Evolutionary conservation across 37 sponge, comb jelly and placozoan species (phyloP).

Genomic region (Hormiphora californensis): DNA sequence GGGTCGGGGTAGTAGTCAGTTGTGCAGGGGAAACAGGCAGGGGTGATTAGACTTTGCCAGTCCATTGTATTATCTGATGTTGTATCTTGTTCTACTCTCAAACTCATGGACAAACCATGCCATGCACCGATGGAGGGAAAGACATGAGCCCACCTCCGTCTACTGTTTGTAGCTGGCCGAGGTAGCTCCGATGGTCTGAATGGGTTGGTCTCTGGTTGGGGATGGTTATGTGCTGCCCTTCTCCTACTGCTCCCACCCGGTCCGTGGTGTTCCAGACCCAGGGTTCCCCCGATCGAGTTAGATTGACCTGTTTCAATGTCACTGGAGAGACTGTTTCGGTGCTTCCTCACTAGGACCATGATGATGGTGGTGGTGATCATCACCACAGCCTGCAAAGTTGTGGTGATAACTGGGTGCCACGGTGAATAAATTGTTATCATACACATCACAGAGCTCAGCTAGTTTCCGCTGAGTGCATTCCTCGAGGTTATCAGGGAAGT

Average conservation of each 20-base stretch:
- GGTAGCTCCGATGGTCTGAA: slow-evolving; percentile 52
- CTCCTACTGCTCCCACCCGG: too few relatives aligned
- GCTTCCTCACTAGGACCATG: neutral
- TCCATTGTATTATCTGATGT: slow-evolving; percentile 60
- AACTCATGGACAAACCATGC: slow-evolving; percentile 38
- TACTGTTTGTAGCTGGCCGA: slow-evolving; percentile 36
- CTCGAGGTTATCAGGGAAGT: neutral
- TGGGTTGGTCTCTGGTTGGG: slow-evolving; percentile 49
- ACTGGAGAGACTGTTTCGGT: slow-evolving; percentile 8
- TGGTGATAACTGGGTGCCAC: too few relatives aligned
- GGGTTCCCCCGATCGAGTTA: slow-evolving; percentile 46
- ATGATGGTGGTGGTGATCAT: too few relatives aligned
- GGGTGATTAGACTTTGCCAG: slow-evolving; percentile 76
- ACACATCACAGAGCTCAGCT: slow-evolving; percentile 14
- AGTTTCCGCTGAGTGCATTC: neutral
- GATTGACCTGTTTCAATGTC: neutral
- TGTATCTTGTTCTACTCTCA: slow-evolving; percentile 32
- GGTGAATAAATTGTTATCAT: neutral
- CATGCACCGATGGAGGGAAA: slow-evolving; percentile 46
- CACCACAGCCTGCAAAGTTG: too few relatives aligned
- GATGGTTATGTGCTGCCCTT: neutral
- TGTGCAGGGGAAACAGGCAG: slow-evolving; percentile 85
- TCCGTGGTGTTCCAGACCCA: slow-evolving; percentile 38
- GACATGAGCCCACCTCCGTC: slow-evolving; percentile 58
- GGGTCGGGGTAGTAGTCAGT: slow-evolving; percentile 76